These are phyloP conservation scores for Micromussa lordhowensis DNA, from an alignment of 92 coral and sea anemone genomes.

Conservation along the genomic window DNA sequence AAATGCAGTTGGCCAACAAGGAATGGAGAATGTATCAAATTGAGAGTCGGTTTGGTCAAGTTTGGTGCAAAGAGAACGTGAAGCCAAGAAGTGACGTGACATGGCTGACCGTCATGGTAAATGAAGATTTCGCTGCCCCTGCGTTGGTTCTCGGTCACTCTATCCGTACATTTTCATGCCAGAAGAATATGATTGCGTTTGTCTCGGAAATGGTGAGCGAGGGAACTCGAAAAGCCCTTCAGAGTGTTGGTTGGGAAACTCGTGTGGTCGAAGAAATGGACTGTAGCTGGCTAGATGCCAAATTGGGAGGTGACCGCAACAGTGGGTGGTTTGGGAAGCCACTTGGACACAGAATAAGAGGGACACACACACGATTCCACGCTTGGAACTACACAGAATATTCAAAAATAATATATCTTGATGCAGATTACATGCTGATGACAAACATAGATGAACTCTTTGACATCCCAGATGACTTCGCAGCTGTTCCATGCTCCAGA, in stretches of 20 bases:
- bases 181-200: slow-evolving; percentile 75
- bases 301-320: slow-evolving; percentile 34
- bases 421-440: slow-evolving; percentile 84
- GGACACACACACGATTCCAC: slow-evolving; percentile 80
- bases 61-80: too few relatives aligned
- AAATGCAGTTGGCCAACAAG: slow-evolving; percentile 17
- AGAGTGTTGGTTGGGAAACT: slow-evolving; percentile 74
- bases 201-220: slow-evolving; percentile 72
- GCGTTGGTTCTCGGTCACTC: slow-evolving; percentile 74
- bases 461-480: slow-evolving; percentile 75
- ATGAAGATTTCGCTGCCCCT: slow-evolving; percentile 71
- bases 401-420: slow-evolving; percentile 77
- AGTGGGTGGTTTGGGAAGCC: slow-evolving; percentile 10
- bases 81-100: slow-evolving; percentile 53
- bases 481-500: slow-evolving; percentile 78
- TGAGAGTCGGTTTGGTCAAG: too few relatives aligned
- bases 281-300: slow-evolving; percentile 82
- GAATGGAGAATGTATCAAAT: slow-evolving; percentile 57
- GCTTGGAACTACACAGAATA: slow-evolving; percentile 86
- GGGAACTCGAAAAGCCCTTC: slow-evolving; percentile 67
- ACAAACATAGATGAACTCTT: slow-evolving; percentile 88
- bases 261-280: slow-evolving; percentile 75
- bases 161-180: slow-evolving; percentile 65
- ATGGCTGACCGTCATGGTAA: slow-evolving; percentile 78
- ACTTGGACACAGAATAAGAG: slow-evolving; percentile 49